Evolutionary conservation across 2,113 vertebrate species (phyloP), one percentile per base, ranked within the genome.

Genomic region (Hypomesus transpacificus): DNA sequence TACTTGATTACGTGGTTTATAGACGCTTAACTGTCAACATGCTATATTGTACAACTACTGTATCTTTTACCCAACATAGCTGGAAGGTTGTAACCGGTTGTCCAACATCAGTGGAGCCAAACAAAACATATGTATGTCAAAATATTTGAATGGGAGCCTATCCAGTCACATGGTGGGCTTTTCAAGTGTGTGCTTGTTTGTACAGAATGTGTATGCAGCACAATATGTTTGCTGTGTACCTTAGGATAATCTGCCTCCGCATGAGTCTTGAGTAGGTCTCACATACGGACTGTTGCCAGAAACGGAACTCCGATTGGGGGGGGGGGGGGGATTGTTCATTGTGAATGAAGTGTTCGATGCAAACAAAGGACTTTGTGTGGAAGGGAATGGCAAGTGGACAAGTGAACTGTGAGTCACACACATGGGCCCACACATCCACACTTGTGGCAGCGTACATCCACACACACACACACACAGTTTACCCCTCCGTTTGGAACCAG

Each of bases 281-380:
- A 13, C 39, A 46, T 46, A 46, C 9, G 39, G 11, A 46, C 39
- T 46, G 39, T 56, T 56, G 17, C 53, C 53, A 56, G 53, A 62
- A 16, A 62, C 24, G 21, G 26, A 26, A 26, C 8, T 64, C 14
- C 39, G 28, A 64, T 46, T 61, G 63, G 54, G 18, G 53, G 63
- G 39, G 28, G 51, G 64, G 57, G 68, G 56, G 20, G 22, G 50
- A 31, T 34, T 67, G 51, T 69, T 78, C 14, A 70, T 39, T 70
- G 60, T 57, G 39, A 72, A 71, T 66, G 74, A 77, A 76, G 52
- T 69, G 22, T 20, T 68, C 16, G 18, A 5, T 59, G 53, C 50
- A 70, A 79, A 82, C 73, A 76, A 77, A 81, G 70, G 34, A 64
- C 13, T 76, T 84, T 74, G 70, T 80, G 58, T 76, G 73, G 63